Conservation (phyloP, 2,888 invertebrate genomes). For the Stenotaenia linearis region DNA sequence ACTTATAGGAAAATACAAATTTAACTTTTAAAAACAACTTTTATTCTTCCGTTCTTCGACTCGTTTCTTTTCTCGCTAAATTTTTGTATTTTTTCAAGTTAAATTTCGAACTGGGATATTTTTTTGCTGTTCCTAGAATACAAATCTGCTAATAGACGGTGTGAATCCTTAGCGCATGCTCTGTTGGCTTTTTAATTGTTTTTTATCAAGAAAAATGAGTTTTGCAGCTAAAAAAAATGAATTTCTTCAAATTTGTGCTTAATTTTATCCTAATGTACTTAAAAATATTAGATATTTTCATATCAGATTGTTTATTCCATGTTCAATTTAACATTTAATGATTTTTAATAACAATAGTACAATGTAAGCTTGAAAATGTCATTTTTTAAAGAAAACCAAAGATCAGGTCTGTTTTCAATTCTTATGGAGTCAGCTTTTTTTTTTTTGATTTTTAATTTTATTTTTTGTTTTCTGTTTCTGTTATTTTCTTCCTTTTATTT, state of each 20-base stretch:
- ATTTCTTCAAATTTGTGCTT: not conserved
- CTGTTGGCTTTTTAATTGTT: constrained; percentile 10
- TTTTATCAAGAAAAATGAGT: not conserved
- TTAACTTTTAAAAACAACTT: not conserved
- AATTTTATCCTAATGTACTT: not conserved
- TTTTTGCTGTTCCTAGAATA: constrained; percentile 12
- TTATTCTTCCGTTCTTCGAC: not conserved
- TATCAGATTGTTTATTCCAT: not conserved
- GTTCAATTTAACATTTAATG: not conserved
- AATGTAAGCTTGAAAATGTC: not conserved
- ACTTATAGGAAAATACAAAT: constrained; percentile 24
- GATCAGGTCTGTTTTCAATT: not conserved
- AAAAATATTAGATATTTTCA: not conserved
- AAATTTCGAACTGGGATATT: not conserved
- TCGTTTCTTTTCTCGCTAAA: not conserved
- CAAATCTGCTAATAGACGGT: not conserved
- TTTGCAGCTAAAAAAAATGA: not conserved
- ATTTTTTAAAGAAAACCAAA: not conserved
- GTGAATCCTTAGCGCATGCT: not conserved
- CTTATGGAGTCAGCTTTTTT: constrained; percentile 14
- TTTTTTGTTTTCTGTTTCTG: not conserved
- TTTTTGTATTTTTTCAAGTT: not conserved
- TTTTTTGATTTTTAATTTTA: not conserved
- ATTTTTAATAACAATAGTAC: not conserved
- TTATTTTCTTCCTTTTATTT: not conserved